Evolutionary conservation across 2,113 vertebrate genomes (phyloP).

Genomic region (Taurulus bubalis): DNA sequence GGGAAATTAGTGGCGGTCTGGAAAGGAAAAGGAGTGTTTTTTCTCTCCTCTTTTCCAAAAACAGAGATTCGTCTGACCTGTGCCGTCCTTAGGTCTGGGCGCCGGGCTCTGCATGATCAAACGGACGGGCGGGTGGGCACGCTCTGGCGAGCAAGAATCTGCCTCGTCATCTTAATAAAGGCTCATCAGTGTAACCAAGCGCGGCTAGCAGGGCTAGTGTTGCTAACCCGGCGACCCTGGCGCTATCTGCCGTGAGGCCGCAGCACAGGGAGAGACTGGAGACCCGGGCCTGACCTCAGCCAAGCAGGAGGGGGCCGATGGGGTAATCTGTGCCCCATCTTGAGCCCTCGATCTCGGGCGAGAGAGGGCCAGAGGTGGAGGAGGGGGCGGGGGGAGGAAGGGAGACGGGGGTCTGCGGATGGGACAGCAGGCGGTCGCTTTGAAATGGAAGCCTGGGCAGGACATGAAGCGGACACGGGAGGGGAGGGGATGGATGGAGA

Average conservation of each 20-base stretch:
- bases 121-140: conserved; percentile 29
- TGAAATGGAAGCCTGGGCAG: conserved; percentile 76
- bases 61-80: conserved; percentile 61
- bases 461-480: conserved; percentile 68
- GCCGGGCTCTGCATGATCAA: conserved; percentile 61
- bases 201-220: conserved; percentile 40
- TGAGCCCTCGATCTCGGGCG: conserved; percentile 42
- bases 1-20: conserved; percentile 70
- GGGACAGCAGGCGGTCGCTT: conserved; percentile 70
- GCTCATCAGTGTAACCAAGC: conserved; percentile 69
- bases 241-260: conserved; percentile 57
- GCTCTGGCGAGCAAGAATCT: conserved; percentile 77
- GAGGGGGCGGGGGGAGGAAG: conserved; percentile 36
- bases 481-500: conserved; percentile 53
- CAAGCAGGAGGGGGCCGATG: conserved; percentile 12
- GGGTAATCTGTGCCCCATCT: conserved; percentile 63
- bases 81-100: conserved; percentile 60
- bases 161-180: conserved; percentile 79
- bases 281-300: conserved; percentile 65
- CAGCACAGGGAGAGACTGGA: conserved; percentile 8
- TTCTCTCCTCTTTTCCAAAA: conserved; percentile 37
- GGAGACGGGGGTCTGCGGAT: conserved; percentile 30
- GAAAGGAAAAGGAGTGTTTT: conserved; percentile 36
- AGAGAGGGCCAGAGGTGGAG: conserved; percentile 43
- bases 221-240: conserved; percentile 48